Evolutionary conservation across 2,888 invertebrate species (phyloP), one percentile per base, ranked within the genome.

Genomic region (Tolmerus cingulatus): DNA sequence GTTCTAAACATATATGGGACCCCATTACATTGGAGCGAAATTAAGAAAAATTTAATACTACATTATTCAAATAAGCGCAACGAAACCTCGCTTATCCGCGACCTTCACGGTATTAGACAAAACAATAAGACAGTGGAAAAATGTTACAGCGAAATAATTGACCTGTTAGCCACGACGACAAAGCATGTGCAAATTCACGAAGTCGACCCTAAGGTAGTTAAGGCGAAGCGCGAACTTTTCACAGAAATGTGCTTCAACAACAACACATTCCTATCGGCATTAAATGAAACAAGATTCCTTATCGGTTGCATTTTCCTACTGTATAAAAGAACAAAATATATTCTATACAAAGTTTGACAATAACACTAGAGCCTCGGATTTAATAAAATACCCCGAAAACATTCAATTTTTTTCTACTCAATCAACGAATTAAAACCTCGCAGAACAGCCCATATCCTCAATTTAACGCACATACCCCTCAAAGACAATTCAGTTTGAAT

Each of bases 241-340:
- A 27, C 88, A 9, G 89, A 89, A 88, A 89, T 90, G 89, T 89
- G 89, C 55, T 85, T 89, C n/a, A n/a, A n/a, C n/a, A n/a, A n/a
- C 9, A 90, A 89, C 74, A 57, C 74, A 2, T 89, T 89, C 55
- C 23, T 89, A 19, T 87, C 78, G 1, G 89, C 89, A 5, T 74
- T 90, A 8, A 34, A 89, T 89, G 88, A 88, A 86, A 85, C 89
- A 89, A 66, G 87, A 87, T 9, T 87, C 89, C 1, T 30, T 89
- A 8, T 84, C 88, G 14, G 86, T 57, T 55, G 89, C 89, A 16
- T 88, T 89, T 19, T 86, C 87, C 5, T 89, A 57, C n/a, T 89
- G 89, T 51, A 88, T 89, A 30, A 87, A 88, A 74, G 89, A 89
- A 86, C 88, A 89, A 77, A 89, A 88, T 55, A 89, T 89, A 14